phyloP scores from a whole-genome alignment of 2,797 vertebrate species.

The Esox masquinongy region DNA sequence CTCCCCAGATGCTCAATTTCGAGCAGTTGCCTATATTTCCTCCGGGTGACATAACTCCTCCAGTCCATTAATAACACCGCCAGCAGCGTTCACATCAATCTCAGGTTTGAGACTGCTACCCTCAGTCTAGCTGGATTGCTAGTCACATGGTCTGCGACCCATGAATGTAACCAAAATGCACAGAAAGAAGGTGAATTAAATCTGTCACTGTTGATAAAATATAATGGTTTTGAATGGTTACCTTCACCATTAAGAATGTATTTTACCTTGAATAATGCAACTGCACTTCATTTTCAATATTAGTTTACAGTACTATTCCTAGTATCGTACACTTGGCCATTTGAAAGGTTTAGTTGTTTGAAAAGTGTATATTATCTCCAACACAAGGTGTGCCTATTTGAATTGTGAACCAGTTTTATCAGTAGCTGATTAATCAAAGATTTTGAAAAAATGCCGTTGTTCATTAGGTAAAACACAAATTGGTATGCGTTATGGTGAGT shows the following conservation, averaged over 20 bases:
- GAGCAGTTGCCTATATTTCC: constrained; percentile 63
- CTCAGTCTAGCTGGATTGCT: constrained; percentile 25
- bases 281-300: background rate
- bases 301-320: background rate
- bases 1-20: constrained; percentile 61
- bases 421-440: background rate
- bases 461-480: background rate
- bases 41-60: constrained; percentile 65
- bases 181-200: constrained; percentile 32
- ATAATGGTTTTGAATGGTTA: background rate
- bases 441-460: background rate
- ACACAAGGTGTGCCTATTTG: no score
- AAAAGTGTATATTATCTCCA: no score
- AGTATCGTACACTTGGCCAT: background rate
- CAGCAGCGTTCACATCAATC: constrained; percentile 60
- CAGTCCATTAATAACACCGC: constrained; percentile 64
- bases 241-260: background rate
- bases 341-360: background rate
- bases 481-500: background rate
- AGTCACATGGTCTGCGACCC: constrained; percentile 43
- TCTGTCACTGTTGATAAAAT: background rate
- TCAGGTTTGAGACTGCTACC: constrained; percentile 46
- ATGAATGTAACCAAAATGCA: constrained; percentile 17
- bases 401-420: background rate
- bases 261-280: background rate